phyloP scores from a whole-genome alignment of 2,113 vertebrate genomes.

The Myanophis thanlyinensis region DNA sequence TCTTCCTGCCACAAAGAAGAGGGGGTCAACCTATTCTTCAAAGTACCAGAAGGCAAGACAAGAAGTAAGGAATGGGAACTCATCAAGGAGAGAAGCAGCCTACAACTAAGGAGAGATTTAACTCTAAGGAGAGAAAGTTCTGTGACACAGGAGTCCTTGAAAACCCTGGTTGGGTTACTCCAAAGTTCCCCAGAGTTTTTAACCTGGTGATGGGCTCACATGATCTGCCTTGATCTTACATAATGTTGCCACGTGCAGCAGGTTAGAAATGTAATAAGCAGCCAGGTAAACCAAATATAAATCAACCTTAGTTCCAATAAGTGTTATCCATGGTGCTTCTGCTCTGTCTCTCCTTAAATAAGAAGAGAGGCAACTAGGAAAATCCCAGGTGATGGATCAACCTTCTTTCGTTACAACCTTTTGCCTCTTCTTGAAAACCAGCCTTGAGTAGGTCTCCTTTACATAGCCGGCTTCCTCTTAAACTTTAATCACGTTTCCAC shows the following conservation, averaged over 20 bases:
- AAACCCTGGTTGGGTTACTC: too few relatives aligned
- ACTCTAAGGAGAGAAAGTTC: too few relatives aligned
- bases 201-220: neutral
- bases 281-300: neutral
- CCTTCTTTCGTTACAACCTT: slow-evolving; percentile 59
- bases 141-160: too few relatives aligned
- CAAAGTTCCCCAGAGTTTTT: neutral
- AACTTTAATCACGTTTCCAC: slow-evolving; percentile 52
- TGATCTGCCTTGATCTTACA: neutral
- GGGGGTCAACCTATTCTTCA: too few relatives aligned
- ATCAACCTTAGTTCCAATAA: neutral
- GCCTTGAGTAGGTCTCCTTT: slow-evolving; percentile 48
- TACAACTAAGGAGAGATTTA: too few relatives aligned
- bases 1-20: too few relatives aligned
- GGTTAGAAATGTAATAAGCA: slow-evolving; percentile 25
- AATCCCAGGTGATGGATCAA: slow-evolving; percentile 45
- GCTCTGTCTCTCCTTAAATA: neutral
- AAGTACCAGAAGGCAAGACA: too few relatives aligned
- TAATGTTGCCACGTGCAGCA: slow-evolving; percentile 31
- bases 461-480: slow-evolving; percentile 48
- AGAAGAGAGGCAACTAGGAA: slow-evolving; percentile 29
- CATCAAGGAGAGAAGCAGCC: too few relatives aligned
- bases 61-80: too few relatives aligned
- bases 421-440: slow-evolving; percentile 51
- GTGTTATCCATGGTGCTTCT: neutral